Percentiles rank a stretch among this genome's conserved stretches.
Conservation (phyloP, 2,888 invertebrate species). For the Osedax fenrisi region DNA sequence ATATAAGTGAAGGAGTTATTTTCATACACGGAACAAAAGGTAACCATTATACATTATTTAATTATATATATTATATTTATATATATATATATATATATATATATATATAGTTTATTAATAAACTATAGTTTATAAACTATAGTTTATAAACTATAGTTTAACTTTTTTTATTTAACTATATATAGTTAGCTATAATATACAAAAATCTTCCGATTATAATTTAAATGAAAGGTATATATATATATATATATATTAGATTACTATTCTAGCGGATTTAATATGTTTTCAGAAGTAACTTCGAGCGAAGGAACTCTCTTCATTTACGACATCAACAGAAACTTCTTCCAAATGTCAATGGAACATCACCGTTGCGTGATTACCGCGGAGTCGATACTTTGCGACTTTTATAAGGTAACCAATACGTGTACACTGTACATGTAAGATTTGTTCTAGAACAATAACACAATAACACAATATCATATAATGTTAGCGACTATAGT, state of each 20-base stretch:
- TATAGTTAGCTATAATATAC: no score
- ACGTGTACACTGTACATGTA: not conserved
- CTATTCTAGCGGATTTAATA: no score
- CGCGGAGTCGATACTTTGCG: not conserved
- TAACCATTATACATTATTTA: not conserved
- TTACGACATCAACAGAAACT: not conserved
- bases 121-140: no score
- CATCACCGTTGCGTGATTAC: not conserved
- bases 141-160: no score
- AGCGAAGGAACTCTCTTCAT: not conserved
- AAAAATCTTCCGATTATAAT: no score
- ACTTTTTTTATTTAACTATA: no score
- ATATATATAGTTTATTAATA: no score
- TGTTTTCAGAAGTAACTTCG: not conserved
- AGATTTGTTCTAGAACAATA: not conserved
- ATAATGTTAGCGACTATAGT: no score
- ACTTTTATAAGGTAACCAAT: not conserved
- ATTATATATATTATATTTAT: no score
- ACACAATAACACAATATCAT: not conserved
- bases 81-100: no score
- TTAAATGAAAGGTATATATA: no score
- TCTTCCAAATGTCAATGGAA: not conserved
- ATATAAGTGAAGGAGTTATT: not conserved
- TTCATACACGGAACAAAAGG: not conserved
- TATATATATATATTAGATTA: no score